A percentile compares a stretch with the other conserved stretches of the same genome.
Conservation (phyloP, 2,113 vertebrate genomes). For the Acanthochromis polyacanthus region DNA sequence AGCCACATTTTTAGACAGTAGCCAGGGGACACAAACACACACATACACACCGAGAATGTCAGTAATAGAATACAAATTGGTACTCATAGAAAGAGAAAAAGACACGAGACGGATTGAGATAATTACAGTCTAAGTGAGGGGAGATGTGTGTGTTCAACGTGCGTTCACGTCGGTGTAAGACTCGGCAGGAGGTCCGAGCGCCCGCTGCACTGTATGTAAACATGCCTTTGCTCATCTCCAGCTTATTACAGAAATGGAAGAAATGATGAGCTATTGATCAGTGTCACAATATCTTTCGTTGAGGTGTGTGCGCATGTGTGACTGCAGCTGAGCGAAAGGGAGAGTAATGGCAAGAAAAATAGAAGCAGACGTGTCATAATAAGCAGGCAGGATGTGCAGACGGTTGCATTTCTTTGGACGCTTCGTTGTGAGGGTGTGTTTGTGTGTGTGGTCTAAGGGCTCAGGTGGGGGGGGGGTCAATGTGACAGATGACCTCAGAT, state of each 20-base stretch:
- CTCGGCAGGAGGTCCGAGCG: neutral
- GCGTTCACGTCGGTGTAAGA: neutral
- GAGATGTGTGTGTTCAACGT: conserved; percentile 8
- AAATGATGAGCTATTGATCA: conserved; percentile 57
- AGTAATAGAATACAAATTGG: conserved; percentile 72
- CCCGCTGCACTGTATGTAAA: conserved; percentile 12
- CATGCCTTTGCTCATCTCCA: conserved; percentile 4
- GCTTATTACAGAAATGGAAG: conserved; percentile 16
- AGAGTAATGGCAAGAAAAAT: conserved; percentile 13
- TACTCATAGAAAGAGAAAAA: conserved; percentile 43
- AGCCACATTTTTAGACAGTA: conserved; percentile 48
- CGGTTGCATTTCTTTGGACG: conserved; percentile 1
- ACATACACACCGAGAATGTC: conserved; percentile 39
- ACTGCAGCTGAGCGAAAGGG: neutral
- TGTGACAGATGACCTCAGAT: conserved; percentile 51
- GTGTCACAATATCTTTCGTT: conserved; percentile 10
- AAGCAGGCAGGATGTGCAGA: conserved; percentile 7
- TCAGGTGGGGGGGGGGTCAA: conserved; percentile 50
- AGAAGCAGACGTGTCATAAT: conserved; percentile 34
- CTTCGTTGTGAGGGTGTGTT: neutral
- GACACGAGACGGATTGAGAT: conserved; percentile 59
- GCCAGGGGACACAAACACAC: conserved; percentile 35
- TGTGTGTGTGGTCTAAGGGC: neutral
- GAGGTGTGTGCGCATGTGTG: conserved; percentile 1
- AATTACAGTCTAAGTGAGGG: conserved; percentile 55